phyloP scores from a whole-genome alignment of 1,140 invertebrate genomes.

The Olivierus martensii region DNA sequence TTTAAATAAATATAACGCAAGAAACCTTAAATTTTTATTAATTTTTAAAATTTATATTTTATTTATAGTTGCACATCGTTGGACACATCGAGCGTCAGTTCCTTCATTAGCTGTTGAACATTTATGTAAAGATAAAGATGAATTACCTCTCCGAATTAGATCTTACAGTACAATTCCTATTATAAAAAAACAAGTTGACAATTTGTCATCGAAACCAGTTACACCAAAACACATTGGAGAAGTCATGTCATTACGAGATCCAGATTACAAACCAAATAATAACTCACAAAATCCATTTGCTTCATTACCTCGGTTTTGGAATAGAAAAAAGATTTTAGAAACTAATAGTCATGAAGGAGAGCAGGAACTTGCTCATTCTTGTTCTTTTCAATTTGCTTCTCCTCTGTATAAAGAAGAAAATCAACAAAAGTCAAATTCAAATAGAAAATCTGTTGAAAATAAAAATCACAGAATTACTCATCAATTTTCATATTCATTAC shows the following conservation, averaged over 20 bases:
- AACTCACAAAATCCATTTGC: constrained; percentile 49
- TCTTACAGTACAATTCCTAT: too few species aligned
- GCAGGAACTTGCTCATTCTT: constrained; percentile 32
- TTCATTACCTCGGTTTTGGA: constrained; percentile 40
- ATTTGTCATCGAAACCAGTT: constrained; percentile 16
- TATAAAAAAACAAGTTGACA: too few species aligned
- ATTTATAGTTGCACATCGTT: too few species aligned
- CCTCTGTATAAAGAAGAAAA: constrained; percentile 28
- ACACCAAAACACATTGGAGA: constrained; percentile 49
- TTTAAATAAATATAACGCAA: too few species aligned
- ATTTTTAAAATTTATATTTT: too few species aligned
- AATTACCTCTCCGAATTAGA: too few species aligned
- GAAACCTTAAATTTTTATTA: too few species aligned
- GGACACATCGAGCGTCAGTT: too few species aligned
- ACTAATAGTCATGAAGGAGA: constrained; percentile 37
- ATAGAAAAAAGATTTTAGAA: constrained; percentile 25
- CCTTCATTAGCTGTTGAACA: too few species aligned
- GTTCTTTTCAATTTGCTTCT: constrained; percentile 53
- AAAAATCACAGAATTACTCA: background rate
- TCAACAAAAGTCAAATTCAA: background rate
- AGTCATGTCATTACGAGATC: constrained; percentile 61
- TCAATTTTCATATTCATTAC: constrained; percentile 7
- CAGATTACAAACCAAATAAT: constrained; percentile 44
- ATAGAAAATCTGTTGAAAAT: background rate
- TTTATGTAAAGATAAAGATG: too few species aligned